Conservation (phyloP, 2,113 vertebrate genomes). For the Cebidichthys violaceus region DNA sequence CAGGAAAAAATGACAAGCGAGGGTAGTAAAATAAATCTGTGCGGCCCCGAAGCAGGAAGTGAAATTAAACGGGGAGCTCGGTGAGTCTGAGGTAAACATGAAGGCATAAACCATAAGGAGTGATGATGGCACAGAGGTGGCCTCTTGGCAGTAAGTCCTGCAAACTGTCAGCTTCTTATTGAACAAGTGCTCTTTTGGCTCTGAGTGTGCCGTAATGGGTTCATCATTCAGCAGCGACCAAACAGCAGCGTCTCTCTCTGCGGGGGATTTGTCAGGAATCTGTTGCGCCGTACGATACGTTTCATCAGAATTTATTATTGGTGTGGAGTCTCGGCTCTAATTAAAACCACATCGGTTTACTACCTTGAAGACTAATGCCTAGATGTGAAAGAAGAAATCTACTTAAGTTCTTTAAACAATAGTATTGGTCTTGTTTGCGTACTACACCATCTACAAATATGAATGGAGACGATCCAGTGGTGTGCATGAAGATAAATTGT, state of each 20-base stretch:
- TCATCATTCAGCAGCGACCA: constrained; percentile 59
- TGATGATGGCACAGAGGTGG: constrained; percentile 38
- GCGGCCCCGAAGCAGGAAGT: constrained; percentile 39
- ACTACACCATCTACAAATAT: neutral
- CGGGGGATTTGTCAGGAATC: constrained; percentile 15
- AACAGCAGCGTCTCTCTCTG: constrained; percentile 15
- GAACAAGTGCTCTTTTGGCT: constrained; percentile 43
- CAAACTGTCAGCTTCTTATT: constrained; percentile 61
- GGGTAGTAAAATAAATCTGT: constrained; percentile 52
- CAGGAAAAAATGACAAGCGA: constrained; percentile 39
- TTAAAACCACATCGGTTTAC: neutral
- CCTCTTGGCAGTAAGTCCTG: constrained; percentile 49
- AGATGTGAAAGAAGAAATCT: neutral
- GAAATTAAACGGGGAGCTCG: constrained; percentile 62
- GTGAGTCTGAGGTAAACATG: constrained; percentile 62
- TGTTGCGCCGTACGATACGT: constrained; percentile 4
- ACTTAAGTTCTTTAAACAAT: neutral
- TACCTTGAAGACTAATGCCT: neutral
- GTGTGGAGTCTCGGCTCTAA: neutral
- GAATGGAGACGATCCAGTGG: neutral
- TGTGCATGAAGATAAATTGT: neutral
- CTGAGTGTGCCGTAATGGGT: constrained; percentile 42
- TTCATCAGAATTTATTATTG: constrained; percentile 25
- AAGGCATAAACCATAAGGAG: constrained; percentile 62
- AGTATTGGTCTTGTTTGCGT: neutral